Percentiles rank a stretch among this genome's conserved stretches.
Evolutionary conservation across 2,113 vertebrate species (phyloP).

Genomic region (Bubalus kerabau): DNA sequence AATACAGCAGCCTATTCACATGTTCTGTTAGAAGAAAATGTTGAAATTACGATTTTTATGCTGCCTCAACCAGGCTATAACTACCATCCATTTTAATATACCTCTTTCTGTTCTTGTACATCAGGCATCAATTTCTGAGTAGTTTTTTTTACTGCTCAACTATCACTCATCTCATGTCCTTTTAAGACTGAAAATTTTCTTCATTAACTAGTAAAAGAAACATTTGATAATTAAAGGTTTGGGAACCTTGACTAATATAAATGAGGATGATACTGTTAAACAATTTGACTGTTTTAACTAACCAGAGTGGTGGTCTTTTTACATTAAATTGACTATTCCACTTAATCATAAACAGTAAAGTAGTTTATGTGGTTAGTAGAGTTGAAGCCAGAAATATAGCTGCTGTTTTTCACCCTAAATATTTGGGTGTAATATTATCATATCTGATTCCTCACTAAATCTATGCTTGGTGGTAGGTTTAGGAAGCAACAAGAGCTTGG

Average conservation of each 20-base stretch:
- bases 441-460: not conserved
- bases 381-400: not conserved
- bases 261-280: not conserved
- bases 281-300: not conserved
- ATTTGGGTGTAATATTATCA: not conserved
- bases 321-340: not conserved
- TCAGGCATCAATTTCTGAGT: not conserved
- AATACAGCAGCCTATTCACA: not conserved
- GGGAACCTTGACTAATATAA: not conserved
- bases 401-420: not conserved
- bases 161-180: not conserved
- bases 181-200: not conserved
- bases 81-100: not conserved
- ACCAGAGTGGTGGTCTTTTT: not conserved
- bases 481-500: not conserved
- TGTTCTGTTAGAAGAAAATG: constrained; percentile 2
- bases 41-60: not conserved
- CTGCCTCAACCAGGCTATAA: not conserved
- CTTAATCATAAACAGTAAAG: not conserved
- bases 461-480: not conserved
- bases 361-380: not conserved
- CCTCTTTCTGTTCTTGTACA: not conserved
- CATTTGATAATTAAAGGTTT: not conserved
- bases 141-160: not conserved
- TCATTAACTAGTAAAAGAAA: not conserved